Evolutionary conservation across 2,113 vertebrate genomes (phyloP).

Genomic region (Canis aureus): DNA sequence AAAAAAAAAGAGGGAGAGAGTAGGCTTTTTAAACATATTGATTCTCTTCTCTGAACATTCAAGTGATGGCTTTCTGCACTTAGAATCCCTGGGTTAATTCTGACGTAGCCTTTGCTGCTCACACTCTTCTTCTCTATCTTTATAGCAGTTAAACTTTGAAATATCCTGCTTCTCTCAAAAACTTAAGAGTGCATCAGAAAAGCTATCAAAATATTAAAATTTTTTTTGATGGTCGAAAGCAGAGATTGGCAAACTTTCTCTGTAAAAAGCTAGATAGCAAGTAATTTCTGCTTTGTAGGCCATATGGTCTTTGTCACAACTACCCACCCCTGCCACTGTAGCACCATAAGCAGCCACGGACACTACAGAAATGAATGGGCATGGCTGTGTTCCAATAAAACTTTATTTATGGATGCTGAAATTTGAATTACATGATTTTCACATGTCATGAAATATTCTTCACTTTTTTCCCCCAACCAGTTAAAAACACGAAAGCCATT

Average conservation of each 20-base stretch:
- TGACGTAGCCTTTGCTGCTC: background rate
- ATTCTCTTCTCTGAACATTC: conserved; percentile 47
- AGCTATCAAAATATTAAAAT: conserved; percentile 29
- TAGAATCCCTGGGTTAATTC: background rate
- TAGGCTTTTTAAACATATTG: conserved; percentile 59
- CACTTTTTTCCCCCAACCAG: background rate
- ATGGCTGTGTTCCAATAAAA: background rate
- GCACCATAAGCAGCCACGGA: background rate
- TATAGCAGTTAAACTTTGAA: background rate
- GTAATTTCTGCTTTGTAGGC: background rate
- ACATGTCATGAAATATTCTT: background rate
- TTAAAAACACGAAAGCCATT: conserved; percentile 21
- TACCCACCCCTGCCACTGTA: background rate
- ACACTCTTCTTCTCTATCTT: conserved; percentile 6
- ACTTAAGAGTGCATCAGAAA: background rate
- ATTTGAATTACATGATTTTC: conserved; percentile 10
- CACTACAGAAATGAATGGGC: background rate
- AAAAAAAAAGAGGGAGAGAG: background rate
- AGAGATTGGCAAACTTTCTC: background rate
- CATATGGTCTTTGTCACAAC: background rate
- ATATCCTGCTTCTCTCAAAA: conserved; percentile 1
- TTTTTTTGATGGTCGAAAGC: background rate
- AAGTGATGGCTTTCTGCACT: background rate
- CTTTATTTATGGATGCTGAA: background rate
- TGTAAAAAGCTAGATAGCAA: background rate